Evolutionary conservation across 2,113 vertebrate genomes (phyloP), one percentile per base, ranked within the genome.

Genomic region (Leptocoma aspasia): DNA sequence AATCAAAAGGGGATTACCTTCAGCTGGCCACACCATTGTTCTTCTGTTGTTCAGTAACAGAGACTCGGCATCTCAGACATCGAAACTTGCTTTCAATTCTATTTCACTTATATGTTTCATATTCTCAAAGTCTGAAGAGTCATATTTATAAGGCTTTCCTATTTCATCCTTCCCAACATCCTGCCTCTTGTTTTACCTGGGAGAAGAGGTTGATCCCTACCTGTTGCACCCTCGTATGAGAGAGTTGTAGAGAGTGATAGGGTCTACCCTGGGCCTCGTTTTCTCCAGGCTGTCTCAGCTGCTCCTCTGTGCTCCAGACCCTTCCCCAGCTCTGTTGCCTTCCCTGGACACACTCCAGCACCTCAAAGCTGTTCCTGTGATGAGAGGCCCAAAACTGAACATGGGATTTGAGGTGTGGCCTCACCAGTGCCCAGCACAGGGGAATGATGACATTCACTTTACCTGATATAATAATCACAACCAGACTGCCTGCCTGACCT

Each of bases 331-430:
- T 75, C 30, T 1, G 0, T 7, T 87, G 8, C 65, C 21, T 31
- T 68, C 39, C 17, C 30, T 35, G 63, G 30, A 61, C 20, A 13
- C 0, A 0, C 4, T 41, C 53, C 30, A 69, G 54, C 17, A 1
- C 21, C n/a, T 35, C 33, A 30, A 8, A 39, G 30, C 13, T 39
- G 41, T 35, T 82, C n/a, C 27, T 54, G 30, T 21, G 49, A 7
- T 2, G 11, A 68, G 54, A 11, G 20, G 14, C 21, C 26, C 41
- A 76, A 39, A 82, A 61, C 16, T 31, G 26, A 18, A 4, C n/a
- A 31, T 26, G 33, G 47, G 41, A 23, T 35, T 52, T 8, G 21
- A 47, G 30, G 5, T 35, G 47, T 21, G 70, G 21, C 47, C 26
- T 47, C 54, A 61, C 2, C 31, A 54, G 41, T 27, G 47, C 41